phyloP scores from a whole-genome alignment of 2,113 vertebrate species.

The Plotosus lineatus region DNA sequence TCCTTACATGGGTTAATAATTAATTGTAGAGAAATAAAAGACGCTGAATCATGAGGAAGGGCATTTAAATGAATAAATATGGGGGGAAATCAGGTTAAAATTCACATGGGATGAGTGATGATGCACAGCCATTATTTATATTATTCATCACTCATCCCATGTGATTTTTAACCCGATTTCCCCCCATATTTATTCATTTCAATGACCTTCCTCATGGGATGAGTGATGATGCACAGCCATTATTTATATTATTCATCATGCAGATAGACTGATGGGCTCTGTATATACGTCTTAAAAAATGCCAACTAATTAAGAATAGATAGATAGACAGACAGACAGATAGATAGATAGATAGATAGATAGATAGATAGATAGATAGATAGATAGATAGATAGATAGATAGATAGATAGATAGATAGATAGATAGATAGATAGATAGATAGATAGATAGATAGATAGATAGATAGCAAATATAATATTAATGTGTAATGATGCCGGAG shows the following conservation, averaged over 20 bases:
- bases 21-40: neutral
- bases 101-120: neutral
- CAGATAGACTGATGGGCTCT: neutral
- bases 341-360: too few species aligned
- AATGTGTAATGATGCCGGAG: neutral
- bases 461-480: neutral
- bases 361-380: too few species aligned
- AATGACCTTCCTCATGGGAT: neutral
- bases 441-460: too few species aligned
- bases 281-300: neutral
- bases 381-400: too few species aligned
- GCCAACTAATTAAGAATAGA: neutral
- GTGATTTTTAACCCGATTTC: too few species aligned
- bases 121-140: neutral
- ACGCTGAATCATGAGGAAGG: neutral
- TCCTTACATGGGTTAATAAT: neutral
- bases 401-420: too few species aligned
- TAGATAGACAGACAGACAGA: too few species aligned
- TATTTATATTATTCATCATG: neutral
- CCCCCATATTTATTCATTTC: too few species aligned
- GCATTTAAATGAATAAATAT: neutral
- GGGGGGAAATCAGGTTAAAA: neutral
- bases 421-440: too few species aligned
- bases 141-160: neutral
- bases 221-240: neutral